Base-by-base conservation (phyloP, 1,140 invertebrate genomes). In the Zaprionus nigranus region DNA sequence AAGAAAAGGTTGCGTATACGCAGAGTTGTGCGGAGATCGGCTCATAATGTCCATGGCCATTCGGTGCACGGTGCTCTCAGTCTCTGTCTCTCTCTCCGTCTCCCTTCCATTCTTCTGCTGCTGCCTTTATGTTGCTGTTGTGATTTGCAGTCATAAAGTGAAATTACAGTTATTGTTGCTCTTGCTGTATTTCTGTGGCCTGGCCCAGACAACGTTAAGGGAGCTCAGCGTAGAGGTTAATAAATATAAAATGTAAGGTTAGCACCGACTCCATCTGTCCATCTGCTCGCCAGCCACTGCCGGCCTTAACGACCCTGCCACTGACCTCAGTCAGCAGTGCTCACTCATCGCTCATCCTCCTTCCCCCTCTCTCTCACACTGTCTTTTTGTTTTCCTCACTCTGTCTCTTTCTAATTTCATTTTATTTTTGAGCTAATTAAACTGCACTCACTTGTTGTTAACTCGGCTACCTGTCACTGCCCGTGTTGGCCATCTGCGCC, bases 121-220 rank as follows among this genome's bases (percentile, higher is more conserved):
- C 24, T 88, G 81, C 76, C 84, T 88, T 87, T 87, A 88, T 87
- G 84, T 73, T 88, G 81, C 79, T 74, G 85, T 85, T 90, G 85
- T 90, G 85, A 90, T 90, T 90, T 90, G 86, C 85, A 86, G 85
- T 90, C 85, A 90, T 90, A 90, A 90, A 90, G 85, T 82, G 82
- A 90, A 90, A 90, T 90, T 90, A 90, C 85, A 90, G 72, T 90
- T 90, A 85, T 85, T 86, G 82, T 86, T 88, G 40, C 40, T 46
- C 6, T 46, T 15, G 40, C 40, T 43, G 15, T 43, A n/a, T 34
- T 34, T 5, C 40, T 43, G 84, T 65, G 65, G 71, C 64, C 22
- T 36, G 34, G 51, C 53, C 59, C 22, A 75, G 46, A 46, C 64
- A 28, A 65, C 46, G 49, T 60, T 30, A 24, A 81, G 66, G 28